Conservation (phyloP, 2,113 vertebrate genomes). For the Charina bottae region DNA sequence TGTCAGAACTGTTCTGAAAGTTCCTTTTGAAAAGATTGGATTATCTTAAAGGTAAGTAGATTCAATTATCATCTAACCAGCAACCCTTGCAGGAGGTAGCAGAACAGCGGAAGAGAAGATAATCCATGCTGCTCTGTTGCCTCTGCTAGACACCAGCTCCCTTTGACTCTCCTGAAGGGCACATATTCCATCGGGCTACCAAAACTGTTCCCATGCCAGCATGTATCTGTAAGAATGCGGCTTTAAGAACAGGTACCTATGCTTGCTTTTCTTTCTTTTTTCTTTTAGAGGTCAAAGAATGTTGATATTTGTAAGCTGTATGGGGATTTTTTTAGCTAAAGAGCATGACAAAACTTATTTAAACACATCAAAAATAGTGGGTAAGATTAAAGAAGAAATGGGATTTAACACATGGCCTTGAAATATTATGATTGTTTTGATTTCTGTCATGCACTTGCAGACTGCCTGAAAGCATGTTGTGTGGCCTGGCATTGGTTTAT, state of each 20-base stretch:
- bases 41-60: neutral
- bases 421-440: neutral
- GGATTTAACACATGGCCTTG: neutral
- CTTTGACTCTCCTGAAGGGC: neutral
- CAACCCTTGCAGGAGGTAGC: neutral
- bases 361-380: neutral
- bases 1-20: neutral
- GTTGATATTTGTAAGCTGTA: neutral
- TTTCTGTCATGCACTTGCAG: neutral
- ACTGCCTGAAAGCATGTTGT: neutral
- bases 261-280: neutral
- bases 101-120: neutral
- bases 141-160: neutral
- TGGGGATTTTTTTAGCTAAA: neutral
- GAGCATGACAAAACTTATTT: neutral
- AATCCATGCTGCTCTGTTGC: neutral
- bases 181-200: neutral
- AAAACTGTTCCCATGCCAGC: neutral
- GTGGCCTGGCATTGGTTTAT: neutral
- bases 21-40: neutral
- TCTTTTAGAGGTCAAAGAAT: neutral
- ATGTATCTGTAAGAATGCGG: neutral
- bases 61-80: neutral
- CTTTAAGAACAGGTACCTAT: neutral
- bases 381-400: neutral